phyloP scores from a whole-genome alignment of 2,888 invertebrate species.

The Invenusta paracnida region DNA sequence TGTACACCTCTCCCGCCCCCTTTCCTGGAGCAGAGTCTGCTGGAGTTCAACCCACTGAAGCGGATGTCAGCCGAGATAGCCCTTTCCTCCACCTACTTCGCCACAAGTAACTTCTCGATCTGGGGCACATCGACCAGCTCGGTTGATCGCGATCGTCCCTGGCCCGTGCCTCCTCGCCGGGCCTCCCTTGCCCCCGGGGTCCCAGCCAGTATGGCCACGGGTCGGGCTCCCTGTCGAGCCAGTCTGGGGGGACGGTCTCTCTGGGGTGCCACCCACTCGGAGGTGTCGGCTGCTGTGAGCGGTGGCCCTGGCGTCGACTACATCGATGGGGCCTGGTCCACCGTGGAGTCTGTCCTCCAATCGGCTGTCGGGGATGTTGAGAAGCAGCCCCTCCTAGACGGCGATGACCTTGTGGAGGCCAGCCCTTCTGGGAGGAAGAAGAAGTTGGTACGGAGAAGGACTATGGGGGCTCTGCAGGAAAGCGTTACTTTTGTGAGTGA shows the following conservation, averaged over 20 bases:
- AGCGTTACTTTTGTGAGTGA: not conserved
- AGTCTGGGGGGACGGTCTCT: not conserved
- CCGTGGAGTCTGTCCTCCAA: not conserved
- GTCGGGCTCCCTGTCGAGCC: not conserved
- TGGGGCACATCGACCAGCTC: not conserved
- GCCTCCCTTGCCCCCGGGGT: not conserved
- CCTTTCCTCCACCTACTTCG: not conserved
- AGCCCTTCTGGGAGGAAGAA: not conserved
- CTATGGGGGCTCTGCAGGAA: not conserved
- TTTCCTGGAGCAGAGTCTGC: not conserved
- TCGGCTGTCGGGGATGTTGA: not conserved
- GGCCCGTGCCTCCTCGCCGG: not conserved
- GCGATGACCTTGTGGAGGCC: not conserved
- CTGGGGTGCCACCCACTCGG: not conserved
- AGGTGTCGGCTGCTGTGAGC: not conserved
- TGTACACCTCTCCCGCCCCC: no score
- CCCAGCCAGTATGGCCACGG: not conserved
- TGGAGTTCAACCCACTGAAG: not conserved
- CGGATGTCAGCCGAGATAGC: not conserved
- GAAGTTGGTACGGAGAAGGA: not conserved
- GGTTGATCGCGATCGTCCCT: not conserved
- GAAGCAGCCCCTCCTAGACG: not conserved
- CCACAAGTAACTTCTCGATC: not conserved
- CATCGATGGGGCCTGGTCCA: conserved; percentile 6
- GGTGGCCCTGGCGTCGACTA: not conserved